These are phyloP conservation scores for Temnothorax rugatulus DNA, from an alignment of 2,888 invertebrate species.

Conservation along the genomic window DNA sequence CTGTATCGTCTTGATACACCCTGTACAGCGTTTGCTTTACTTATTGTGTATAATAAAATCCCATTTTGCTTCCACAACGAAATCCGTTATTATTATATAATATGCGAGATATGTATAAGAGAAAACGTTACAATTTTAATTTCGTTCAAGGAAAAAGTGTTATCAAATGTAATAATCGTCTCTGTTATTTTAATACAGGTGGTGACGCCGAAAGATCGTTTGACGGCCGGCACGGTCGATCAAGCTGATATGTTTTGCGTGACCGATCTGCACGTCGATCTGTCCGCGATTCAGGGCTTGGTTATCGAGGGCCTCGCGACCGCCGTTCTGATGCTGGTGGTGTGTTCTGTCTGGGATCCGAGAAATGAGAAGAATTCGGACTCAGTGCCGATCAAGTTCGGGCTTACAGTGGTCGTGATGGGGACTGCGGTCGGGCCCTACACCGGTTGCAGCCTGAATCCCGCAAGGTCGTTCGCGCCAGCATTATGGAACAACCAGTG, in stretches of 20 bases:
- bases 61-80: background rate
- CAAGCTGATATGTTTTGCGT: conserved; percentile 80
- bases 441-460: conserved; percentile 91
- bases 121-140: background rate
- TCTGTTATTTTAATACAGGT: conserved; percentile 70
- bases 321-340: conserved; percentile 83
- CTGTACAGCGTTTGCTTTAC: background rate
- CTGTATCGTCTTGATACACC: too few species aligned
- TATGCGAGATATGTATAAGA: background rate
- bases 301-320: conserved; percentile 84
- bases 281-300: conserved; percentile 82
- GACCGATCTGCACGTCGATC: conserved; percentile 76
- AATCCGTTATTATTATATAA: background rate
- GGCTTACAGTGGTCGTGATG: conserved; percentile 83
- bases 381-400: conserved; percentile 85
- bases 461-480: conserved; percentile 87
- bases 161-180: background rate
- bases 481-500: conserved; percentile 85
- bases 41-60: background rate
- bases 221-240: conserved; percentile 55
- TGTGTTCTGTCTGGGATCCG: conserved; percentile 85
- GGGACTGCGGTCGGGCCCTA: conserved; percentile 86
- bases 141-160: background rate
- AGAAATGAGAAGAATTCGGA: conserved; percentile 84
- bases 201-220: conserved; percentile 76